These are phyloP conservation scores for Melanocharis versteri DNA, from an alignment of 2,113 vertebrate species.

Conservation along the genomic window DNA sequence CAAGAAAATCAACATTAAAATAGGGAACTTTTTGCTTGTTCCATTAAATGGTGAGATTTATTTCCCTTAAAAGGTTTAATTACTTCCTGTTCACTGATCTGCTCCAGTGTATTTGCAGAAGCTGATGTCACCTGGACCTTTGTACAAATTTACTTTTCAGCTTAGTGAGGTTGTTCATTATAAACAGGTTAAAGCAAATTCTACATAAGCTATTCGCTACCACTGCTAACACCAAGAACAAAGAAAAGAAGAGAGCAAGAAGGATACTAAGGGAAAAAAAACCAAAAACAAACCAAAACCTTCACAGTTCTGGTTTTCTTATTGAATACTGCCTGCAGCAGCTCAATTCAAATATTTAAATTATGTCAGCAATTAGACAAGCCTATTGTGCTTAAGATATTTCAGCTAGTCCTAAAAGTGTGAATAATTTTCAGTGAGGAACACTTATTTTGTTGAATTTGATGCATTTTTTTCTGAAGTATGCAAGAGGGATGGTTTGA, in stretches of 20 bases:
- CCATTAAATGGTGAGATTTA: background rate
- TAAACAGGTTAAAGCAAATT: constrained; percentile 39
- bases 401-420: background rate
- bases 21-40: background rate
- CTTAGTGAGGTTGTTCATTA: constrained; percentile 21
- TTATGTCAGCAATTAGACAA: background rate
- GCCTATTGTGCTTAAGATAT: background rate
- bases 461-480: background rate
- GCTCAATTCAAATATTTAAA: background rate
- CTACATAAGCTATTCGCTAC: background rate
- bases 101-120: constrained; percentile 42
- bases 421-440: background rate
- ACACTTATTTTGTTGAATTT: background rate
- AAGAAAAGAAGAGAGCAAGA: background rate
- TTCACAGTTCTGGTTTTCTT: background rate
- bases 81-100: constrained; percentile 46
- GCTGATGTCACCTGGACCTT: constrained; percentile 47
- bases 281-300: rapidly evolving
- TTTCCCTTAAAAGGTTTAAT: constrained; percentile 28
- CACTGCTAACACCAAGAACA: background rate
- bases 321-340: background rate
- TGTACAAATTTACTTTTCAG: constrained; percentile 55
- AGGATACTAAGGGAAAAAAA: background rate
- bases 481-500: background rate
- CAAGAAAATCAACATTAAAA: background rate